A percentile compares a stretch with the other conserved stretches of the same genome.
phyloP scores from a whole-genome alignment of 92 coral and sea anemone species.

The Umimayanthus chanpuru region DNA sequence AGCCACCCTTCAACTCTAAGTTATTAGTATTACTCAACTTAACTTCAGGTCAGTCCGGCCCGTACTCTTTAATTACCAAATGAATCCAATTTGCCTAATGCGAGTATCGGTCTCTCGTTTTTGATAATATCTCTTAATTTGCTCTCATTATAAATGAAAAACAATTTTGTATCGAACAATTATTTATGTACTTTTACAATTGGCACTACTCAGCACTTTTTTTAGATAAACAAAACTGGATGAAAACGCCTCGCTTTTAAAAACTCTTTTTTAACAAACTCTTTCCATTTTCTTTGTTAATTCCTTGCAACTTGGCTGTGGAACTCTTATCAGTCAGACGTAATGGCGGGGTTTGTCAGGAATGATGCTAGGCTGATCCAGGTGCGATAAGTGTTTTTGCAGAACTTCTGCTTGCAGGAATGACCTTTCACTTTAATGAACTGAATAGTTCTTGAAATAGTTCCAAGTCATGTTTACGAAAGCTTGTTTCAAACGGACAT shows the following conservation, averaged over 20 bases:
- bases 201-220: background rate
- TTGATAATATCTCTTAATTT: no score
- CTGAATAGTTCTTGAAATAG: background rate
- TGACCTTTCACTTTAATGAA: background rate
- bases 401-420: background rate
- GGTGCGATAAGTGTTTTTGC: constrained; percentile 10
- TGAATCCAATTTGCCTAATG: no score
- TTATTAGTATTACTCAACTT: no score
- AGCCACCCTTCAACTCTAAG: no score
- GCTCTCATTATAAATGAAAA: no score
- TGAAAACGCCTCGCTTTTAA: background rate
- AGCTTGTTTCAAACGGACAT: background rate
- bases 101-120: no score
- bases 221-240: no score
- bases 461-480: background rate
- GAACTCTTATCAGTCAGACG: background rate
- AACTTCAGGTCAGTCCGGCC: no score
- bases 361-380: background rate
- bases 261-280: no score
- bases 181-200: no score
- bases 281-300: background rate
- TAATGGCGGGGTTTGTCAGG: background rate
- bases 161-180: no score
- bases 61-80: no score
- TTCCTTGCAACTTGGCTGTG: background rate